A percentile compares a stretch with the other conserved stretches of the same genome.
These are phyloP conservation scores for Prorops nasuta DNA, from an alignment of 1,140 invertebrate genomes.

Conservation along the genomic window DNA sequence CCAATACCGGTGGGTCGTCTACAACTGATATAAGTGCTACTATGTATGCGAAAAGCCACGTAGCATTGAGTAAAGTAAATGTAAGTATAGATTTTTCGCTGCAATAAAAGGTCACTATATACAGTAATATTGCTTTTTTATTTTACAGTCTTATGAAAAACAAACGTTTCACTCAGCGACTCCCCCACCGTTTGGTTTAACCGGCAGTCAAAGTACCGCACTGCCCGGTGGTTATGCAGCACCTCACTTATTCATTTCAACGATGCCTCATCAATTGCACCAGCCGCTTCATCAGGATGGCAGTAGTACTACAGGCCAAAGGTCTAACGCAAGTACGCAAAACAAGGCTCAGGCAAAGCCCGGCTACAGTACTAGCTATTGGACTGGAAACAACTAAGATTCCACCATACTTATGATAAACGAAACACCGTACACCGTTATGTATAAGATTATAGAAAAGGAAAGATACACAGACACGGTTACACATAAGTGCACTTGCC, in stretches of 20 bases:
- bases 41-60: constrained; percentile 73
- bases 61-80: constrained; percentile 73
- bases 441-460: neutral
- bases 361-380: constrained; percentile 64
- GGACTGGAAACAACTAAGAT: constrained; percentile 61
- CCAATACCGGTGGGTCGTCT: constrained; percentile 59
- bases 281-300: constrained; percentile 75
- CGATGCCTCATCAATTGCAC: constrained; percentile 72
- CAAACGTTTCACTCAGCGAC: constrained; percentile 81
- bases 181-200: constrained; percentile 75
- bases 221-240: constrained; percentile 66
- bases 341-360: constrained; percentile 69
- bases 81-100: constrained; percentile 61
- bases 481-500: no score
- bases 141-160: constrained; percentile 79
- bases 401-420: neutral
- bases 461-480: neutral
- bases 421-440: neutral
- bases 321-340: constrained; percentile 67
- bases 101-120: no score
- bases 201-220: constrained; percentile 71
- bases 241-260: constrained; percentile 71
- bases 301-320: constrained; percentile 64
- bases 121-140: no score
- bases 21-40: constrained; percentile 65